Conservation (phyloP, 2,888 invertebrate genomes). For the Nipponacmea schrenckii region DNA sequence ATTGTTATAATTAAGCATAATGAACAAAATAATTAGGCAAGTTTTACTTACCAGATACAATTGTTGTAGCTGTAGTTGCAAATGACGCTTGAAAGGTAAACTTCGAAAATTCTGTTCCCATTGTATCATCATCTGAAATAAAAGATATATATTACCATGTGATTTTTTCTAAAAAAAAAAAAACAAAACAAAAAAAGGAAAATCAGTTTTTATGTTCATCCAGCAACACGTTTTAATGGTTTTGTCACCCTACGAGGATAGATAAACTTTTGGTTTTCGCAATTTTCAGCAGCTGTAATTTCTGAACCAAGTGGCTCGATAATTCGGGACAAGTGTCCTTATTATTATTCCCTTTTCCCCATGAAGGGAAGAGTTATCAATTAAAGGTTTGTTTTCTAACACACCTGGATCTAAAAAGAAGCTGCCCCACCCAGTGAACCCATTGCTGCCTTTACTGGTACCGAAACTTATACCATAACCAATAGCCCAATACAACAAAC, state of each 20-base stretch:
- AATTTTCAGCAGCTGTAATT: too few species aligned
- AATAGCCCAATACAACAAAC: slow-evolving; percentile 92
- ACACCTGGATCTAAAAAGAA: slow-evolving; percentile 75
- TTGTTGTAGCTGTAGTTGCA: slow-evolving; percentile 61
- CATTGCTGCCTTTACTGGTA: slow-evolving; percentile 72
- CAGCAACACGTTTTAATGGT: too few species aligned
- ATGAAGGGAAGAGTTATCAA: too few species aligned
- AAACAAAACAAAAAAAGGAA: not conserved
- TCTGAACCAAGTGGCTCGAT: too few species aligned
- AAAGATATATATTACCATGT: not conserved
- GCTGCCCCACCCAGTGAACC: slow-evolving; percentile 85
- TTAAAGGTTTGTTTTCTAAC: too few species aligned
- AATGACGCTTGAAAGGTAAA: slow-evolving; percentile 81
- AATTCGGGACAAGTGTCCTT: too few species aligned
- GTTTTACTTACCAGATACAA: slow-evolving; percentile 48
- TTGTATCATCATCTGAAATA: slow-evolving; percentile 72
- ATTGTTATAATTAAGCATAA: too few species aligned
- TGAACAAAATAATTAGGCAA: too few species aligned
- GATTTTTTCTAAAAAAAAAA: not conserved
- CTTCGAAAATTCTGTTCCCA: slow-evolving; percentile 87
- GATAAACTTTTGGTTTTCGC: too few species aligned
- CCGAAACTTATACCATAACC: slow-evolving; percentile 91
- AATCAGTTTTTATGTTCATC: too few species aligned
- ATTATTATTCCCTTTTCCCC: too few species aligned
- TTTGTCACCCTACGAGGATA: too few species aligned